A percentile compares a stretch with the other conserved stretches of the same genome.
Conservation (phyloP, 1,140 invertebrate genomes). For the Mercenaria mercenaria region DNA sequence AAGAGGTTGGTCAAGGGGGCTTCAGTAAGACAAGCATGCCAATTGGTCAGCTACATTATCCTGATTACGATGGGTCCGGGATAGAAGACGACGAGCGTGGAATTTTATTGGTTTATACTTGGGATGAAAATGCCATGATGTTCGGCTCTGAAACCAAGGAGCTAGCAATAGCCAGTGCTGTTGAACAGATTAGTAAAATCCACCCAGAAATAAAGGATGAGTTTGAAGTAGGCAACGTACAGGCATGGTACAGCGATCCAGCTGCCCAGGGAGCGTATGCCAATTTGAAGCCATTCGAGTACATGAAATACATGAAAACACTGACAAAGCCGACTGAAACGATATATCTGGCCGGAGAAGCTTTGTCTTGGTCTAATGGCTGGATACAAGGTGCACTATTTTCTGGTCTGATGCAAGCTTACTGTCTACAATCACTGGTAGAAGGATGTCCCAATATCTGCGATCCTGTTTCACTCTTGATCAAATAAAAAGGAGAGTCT, state of each 20-base stretch:
- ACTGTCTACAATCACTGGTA: neutral
- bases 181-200: constrained; percentile 63
- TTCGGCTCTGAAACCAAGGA: constrained; percentile 52
- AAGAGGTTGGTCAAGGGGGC: constrained; percentile 62
- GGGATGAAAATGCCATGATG: constrained; percentile 54
- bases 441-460: neutral
- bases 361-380: constrained; percentile 40
- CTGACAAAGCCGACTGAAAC: neutral
- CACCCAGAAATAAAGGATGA: constrained; percentile 65
- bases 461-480: neutral
- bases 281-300: constrained; percentile 44
- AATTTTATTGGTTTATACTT: constrained; percentile 59
- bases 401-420: constrained; percentile 36
- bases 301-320: neutral
- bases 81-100: constrained; percentile 49
- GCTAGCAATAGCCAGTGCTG: constrained; percentile 58
- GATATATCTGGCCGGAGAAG: constrained; percentile 37
- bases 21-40: constrained; percentile 60
- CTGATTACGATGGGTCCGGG: constrained; percentile 28
- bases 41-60: constrained; percentile 68
- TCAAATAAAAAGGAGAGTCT: too few species aligned
- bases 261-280: constrained; percentile 61
- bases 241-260: constrained; percentile 67
- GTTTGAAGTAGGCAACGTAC: constrained; percentile 67
- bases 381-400: constrained; percentile 53